These are phyloP conservation scores for Drosophila nr. perissopoda DNA, from an alignment of 2,888 invertebrate genomes.

Conservation along the genomic window DNA sequence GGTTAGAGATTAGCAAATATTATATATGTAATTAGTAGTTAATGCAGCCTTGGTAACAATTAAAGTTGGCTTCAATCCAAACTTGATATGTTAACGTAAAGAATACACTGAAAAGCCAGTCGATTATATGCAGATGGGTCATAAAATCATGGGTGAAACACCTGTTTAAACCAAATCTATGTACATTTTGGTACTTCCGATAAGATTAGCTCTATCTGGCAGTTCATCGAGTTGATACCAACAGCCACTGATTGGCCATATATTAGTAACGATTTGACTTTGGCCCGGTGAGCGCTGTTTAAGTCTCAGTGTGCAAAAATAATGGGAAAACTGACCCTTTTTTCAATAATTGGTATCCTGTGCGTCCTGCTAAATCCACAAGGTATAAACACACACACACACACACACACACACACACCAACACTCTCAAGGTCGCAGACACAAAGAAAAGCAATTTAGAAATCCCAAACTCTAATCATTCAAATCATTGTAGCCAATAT, in stretches of 20 bases:
- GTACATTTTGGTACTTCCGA: constrained; percentile 34
- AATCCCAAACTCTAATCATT: constrained; percentile 38
- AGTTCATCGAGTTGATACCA: constrained; percentile 34
- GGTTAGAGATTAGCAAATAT: constrained; percentile 13
- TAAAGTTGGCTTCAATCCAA: constrained; percentile 32
- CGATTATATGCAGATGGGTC: not conserved
- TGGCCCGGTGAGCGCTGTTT: constrained; percentile 10
- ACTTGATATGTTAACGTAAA: constrained; percentile 6
- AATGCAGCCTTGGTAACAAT: constrained; percentile 53
- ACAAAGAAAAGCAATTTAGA: constrained; percentile 23
- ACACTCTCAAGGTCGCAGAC: not conserved
- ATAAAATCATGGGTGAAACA: constrained; percentile 1
- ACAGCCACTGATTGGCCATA: constrained; percentile 10
- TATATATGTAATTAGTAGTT: constrained; percentile 34
- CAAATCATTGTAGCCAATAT: constrained; percentile 53
- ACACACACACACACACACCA: not conserved
- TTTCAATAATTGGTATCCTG: constrained; percentile 45
- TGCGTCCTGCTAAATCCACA: constrained; percentile 46
- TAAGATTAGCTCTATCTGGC: constrained; percentile 66
- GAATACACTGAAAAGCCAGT: constrained; percentile 7
- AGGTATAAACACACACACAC: constrained; percentile 48
- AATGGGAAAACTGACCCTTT: constrained; percentile 48
- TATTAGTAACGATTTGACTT: constrained; percentile 53
- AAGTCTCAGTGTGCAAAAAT: constrained; percentile 7
- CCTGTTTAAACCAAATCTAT: constrained; percentile 31